Percentiles rank a stretch among this genome's conserved stretches.
Evolutionary conservation across 2,888 invertebrate genomes (phyloP).

Genomic region (Emmelina monodactyla): DNA sequence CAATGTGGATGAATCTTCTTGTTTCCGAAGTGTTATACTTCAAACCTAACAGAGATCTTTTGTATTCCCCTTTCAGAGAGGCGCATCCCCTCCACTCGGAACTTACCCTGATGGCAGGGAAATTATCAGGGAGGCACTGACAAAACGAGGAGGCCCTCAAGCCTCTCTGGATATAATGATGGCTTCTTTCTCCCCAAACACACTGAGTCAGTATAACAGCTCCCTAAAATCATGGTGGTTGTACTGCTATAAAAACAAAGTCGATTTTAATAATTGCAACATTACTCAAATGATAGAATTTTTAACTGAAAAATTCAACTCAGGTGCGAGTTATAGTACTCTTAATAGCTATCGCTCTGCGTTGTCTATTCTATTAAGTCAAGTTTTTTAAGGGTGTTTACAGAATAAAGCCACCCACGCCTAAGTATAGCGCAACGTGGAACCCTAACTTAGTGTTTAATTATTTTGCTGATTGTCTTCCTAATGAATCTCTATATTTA

Average conservation of each 20-base stretch:
- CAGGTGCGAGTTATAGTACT: conserved; percentile 1
- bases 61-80: conserved; percentile 8
- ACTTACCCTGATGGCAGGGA: conserved; percentile 9
- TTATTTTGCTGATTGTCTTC: conserved; percentile 3
- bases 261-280: not conserved
- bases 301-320: not conserved
- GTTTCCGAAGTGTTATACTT: not conserved
- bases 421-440: conserved; percentile 19
- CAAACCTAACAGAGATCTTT: not conserved
- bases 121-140: conserved; percentile 9
- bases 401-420: conserved; percentile 5
- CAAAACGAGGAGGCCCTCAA: conserved; percentile 7
- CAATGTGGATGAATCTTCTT: not conserved
- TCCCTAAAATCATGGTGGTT: conserved; percentile 2
- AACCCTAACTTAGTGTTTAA: conserved; percentile 17
- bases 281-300: conserved; percentile 1
- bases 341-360: conserved; percentile 1
- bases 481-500: conserved; percentile 3
- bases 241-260: not conserved
- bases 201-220: conserved; percentile 3
- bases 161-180: conserved; percentile 7
- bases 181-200: conserved; percentile 3
- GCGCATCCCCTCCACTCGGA: conserved; percentile 5
- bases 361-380: conserved; percentile 1
- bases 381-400: conserved; percentile 11